Base-by-base conservation (phyloP, 2,113 vertebrate species). In the Callionymus lyra region DNA sequence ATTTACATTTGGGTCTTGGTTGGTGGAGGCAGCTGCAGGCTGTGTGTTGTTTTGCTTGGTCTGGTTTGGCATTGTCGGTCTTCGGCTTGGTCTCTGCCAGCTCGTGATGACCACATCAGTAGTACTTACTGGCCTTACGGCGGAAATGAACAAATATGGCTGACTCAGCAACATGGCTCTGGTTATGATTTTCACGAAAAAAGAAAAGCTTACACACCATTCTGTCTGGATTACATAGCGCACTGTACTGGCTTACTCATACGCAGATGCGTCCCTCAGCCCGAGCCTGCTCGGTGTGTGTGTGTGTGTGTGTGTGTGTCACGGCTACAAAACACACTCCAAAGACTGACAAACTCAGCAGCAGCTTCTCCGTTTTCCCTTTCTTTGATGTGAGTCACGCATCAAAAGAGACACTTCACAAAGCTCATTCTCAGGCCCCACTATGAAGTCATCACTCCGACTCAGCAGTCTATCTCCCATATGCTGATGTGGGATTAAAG, bases 151-250 rank as follows among this genome's bases (percentile, higher is more conserved):
- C 57, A 59, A 65, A 68, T 65, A 71, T 4, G 54, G 59, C 63
- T 82, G 79, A 83, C 56, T 80, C 74, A 79, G 75, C 79, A 68
- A 49, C 57, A 50, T 62, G 44, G 44, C 55, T 69, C 61, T 76
- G 61, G 59, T 67, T 67, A 56, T 63, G 43, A 75, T 69, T 47
- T 51, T 50, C 36, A 47, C 32, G 48, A 38, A 54, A n/a, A n/a
- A n/a, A n/a, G n/a, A n/a, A 58, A 44, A 6, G 14, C 48, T 52
- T 15, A 42, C 46, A 52, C 47, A 50, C 49, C 54, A 2, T 47
- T 55, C 39, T 68, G 36, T 55, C 47, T 45, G 37, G 19, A 44
- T 51, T 66, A 59, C 63, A 61, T 50, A 46, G 38, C 2, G 38
- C 47, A 46, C 62, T 65, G 58, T 63, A 53, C 17, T 32, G 37